Evolutionary conservation across 2,888 invertebrate genomes (phyloP).

Genomic region (Nudaria mundana): DNA sequence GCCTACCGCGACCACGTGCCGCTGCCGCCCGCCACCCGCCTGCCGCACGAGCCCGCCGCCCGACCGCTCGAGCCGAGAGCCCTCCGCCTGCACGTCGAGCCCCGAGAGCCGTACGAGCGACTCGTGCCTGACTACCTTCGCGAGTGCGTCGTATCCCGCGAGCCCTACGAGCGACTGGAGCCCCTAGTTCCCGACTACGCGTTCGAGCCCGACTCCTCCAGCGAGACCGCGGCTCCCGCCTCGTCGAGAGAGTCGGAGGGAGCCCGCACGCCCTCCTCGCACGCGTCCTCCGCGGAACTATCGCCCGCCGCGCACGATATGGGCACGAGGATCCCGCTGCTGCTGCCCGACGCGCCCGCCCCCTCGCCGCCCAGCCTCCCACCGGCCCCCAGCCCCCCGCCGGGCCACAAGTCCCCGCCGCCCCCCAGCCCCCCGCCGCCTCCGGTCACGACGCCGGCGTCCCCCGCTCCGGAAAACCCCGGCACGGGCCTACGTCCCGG

Average conservation of each 20-base stretch:
- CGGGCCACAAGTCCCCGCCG: not conserved
- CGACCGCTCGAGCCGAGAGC: too few species aligned
- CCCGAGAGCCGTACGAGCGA: conserved; percentile 6
- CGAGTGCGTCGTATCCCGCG: conserved; percentile 1
- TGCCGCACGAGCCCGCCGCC: conserved; percentile 4
- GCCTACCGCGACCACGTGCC: conserved; percentile 65
- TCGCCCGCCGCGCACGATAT: not conserved
- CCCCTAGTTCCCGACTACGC: not conserved
- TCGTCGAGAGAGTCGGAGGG: too few species aligned
- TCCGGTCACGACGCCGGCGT: not conserved
- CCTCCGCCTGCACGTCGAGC: conserved; percentile 4
- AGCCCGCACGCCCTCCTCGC: conserved; percentile 12
- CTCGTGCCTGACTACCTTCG: not conserved
- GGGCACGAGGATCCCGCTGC: conserved; percentile 1
- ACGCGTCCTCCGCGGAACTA: conserved; percentile 5
- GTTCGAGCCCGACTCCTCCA: not conserved
- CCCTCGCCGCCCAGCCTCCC: too few species aligned
- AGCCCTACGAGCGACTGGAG: not conserved
- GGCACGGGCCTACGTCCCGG: not conserved
- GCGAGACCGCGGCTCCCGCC: too few species aligned
- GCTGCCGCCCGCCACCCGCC: conserved; percentile 26
- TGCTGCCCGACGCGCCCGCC: not conserved
- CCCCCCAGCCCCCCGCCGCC: too few species aligned
- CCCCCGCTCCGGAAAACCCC: not conserved
- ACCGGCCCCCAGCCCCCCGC: not conserved